Percentiles rank a stretch among this genome's conserved stretches.
Conservation (phyloP, 2,888 invertebrate genomes). For the Nephrotoma guestfalica region DNA sequence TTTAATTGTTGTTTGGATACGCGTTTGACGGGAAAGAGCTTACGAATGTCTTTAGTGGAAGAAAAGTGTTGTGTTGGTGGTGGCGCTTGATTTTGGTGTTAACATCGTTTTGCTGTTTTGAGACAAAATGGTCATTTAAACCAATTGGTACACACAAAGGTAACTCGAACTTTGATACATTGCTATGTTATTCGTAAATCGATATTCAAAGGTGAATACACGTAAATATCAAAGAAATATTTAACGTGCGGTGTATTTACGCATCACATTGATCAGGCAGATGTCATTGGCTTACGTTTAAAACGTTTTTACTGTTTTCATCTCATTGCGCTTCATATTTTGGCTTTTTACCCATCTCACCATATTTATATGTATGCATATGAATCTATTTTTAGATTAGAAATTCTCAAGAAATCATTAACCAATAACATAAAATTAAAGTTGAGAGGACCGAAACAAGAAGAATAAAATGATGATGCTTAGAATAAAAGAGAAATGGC, state of each 20-base stretch:
- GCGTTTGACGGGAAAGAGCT: not conserved
- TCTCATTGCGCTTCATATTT: not conserved
- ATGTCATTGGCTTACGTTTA: not conserved
- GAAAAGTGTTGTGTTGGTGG: not conserved
- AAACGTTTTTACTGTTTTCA: not conserved
- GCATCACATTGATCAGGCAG: not conserved
- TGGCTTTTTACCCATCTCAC: not conserved
- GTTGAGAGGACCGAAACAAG: not conserved
- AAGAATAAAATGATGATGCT: not conserved
- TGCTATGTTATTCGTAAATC: not conserved
- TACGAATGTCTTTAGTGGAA: not conserved
- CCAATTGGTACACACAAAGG: too few species aligned
- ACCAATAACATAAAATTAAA: not conserved
- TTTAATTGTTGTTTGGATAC: not conserved
- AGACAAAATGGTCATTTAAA: not conserved
- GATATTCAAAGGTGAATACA: too few species aligned
- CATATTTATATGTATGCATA: not conserved
- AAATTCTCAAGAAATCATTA: not conserved
- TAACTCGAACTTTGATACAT: not conserved
- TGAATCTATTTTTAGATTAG: not conserved
- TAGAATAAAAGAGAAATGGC: too few species aligned
- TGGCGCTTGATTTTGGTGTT: not conserved
- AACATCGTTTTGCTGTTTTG: not conserved
- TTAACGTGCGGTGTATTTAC: too few species aligned
- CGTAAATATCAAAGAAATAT: too few species aligned